phyloP scores from a whole-genome alignment of 2,888 invertebrate genomes.

The Anoplius nigerrimus region DNA sequence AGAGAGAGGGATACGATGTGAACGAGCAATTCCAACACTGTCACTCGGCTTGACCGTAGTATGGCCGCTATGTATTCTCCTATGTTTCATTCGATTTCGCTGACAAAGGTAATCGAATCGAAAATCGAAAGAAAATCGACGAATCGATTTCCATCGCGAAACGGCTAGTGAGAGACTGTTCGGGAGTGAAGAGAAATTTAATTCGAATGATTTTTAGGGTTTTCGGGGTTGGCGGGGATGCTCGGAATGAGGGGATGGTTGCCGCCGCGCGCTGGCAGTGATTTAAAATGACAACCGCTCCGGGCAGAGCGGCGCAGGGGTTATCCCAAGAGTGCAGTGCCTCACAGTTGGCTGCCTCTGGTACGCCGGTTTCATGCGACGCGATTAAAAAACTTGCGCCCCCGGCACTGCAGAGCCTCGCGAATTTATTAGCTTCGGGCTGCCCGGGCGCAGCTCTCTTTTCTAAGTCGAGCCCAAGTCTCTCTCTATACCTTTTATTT shows the following conservation, averaged over 20 bases:
- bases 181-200: constrained; percentile 66
- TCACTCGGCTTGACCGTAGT: too few relatives aligned
- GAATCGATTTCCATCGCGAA: not conserved
- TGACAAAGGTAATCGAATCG: too few relatives aligned
- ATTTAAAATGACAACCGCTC: constrained; percentile 74
- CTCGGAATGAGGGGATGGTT: constrained; percentile 34
- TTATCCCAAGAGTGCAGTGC: constrained; percentile 72
- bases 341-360: constrained; percentile 52
- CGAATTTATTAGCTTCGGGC: constrained; percentile 70
- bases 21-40: too few relatives aligned
- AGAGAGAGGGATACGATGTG: too few relatives aligned
- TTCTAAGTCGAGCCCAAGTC: too few relatives aligned
- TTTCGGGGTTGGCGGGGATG: constrained; percentile 36
- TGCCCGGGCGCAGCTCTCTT: constrained; percentile 33
- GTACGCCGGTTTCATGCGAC: constrained; percentile 61
- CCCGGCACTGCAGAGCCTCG: constrained; percentile 67
- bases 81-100: too few relatives aligned
- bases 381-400: constrained; percentile 72
- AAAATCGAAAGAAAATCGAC: too few relatives aligned
- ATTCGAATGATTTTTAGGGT: constrained; percentile 58
- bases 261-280: constrained; percentile 62
- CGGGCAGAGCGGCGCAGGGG: constrained; percentile 57
- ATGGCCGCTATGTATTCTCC: too few relatives aligned
- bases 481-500: too few relatives aligned
- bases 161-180: too few relatives aligned